Evolutionary conservation across 1,140 invertebrate genomes (phyloP).

Genomic region (Drosophila tsacasi): DNA sequence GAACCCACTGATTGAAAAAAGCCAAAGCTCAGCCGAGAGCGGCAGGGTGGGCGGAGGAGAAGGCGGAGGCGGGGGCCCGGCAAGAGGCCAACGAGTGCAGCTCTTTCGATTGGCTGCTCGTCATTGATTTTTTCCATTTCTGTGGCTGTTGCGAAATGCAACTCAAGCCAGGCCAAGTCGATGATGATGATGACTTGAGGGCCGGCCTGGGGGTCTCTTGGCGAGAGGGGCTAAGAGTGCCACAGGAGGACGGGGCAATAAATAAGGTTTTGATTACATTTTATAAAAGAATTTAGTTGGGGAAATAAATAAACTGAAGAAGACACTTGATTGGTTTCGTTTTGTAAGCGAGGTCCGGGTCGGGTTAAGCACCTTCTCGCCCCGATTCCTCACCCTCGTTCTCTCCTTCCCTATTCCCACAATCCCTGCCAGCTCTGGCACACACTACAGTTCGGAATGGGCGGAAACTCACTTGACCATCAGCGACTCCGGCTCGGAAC

Average conservation of each 20-base stretch:
- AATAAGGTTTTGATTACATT: slow-evolving; percentile 85
- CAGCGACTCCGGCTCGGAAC: slow-evolving; percentile 57
- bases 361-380: slow-evolving; percentile 49
- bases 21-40: slow-evolving; percentile 33
- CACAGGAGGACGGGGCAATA: slow-evolving; percentile 47
- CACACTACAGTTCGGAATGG: slow-evolving; percentile 40
- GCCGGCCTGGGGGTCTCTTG: slow-evolving; percentile 32
- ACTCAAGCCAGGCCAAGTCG: slow-evolving; percentile 74
- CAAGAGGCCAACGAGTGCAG: slow-evolving; percentile 60
- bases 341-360: slow-evolving; percentile 68
- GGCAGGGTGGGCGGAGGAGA: neutral
- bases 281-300: slow-evolving; percentile 83
- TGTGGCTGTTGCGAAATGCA: slow-evolving; percentile 69
- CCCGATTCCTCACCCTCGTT: neutral
- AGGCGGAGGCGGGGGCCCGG: neutral
- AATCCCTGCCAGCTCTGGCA: slow-evolving; percentile 36
- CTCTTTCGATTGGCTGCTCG: slow-evolving; percentile 72
- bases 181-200: slow-evolving; percentile 68
- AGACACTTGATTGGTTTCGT: slow-evolving; percentile 85
- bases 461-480: slow-evolving; percentile 82
- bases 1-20: slow-evolving; percentile 51
- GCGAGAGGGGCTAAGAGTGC: slow-evolving; percentile 3
- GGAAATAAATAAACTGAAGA: slow-evolving; percentile 81
- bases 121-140: slow-evolving; percentile 74
- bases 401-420: neutral